Evolutionary conservation across 2,888 invertebrate genomes (phyloP).

Genomic region (Diarsia dahlii): DNA sequence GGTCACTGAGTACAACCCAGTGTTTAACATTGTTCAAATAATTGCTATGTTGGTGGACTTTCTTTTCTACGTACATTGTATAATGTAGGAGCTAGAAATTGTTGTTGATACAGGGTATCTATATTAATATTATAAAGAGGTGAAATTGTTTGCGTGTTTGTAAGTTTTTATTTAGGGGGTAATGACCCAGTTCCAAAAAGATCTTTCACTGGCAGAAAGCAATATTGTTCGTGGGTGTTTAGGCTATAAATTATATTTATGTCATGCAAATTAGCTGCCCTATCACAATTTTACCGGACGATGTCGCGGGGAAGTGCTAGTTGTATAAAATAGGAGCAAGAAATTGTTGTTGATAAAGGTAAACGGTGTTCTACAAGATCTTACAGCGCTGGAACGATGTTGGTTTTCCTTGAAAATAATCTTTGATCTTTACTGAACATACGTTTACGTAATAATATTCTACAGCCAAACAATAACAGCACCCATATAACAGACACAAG

Average conservation of each 20-base stretch:
- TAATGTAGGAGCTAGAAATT: constrained; percentile 42
- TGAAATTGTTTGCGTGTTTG: no score
- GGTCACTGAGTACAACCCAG: constrained; percentile 73
- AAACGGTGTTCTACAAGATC: constrained; percentile 33
- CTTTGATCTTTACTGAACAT: constrained; percentile 35
- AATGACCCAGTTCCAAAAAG: no score
- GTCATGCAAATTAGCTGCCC: no score
- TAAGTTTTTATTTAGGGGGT: no score
- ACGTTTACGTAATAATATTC: constrained; percentile 21
- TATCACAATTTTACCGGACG: no score
- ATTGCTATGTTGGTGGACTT: constrained; percentile 48
- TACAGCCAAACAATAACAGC: constrained; percentile 32
- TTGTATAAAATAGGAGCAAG: constrained; percentile 28
- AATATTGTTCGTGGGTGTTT: no score
- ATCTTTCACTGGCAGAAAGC: no score
- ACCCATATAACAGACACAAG: not conserved
- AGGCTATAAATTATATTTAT: no score
- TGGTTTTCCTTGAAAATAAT: constrained; percentile 43
- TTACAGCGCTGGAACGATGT: constrained; percentile 9
- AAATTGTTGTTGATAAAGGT: constrained; percentile 44
- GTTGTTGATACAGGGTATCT: no score
- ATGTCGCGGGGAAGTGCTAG: no score
- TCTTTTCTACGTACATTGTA: constrained; percentile 46
- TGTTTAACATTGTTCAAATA: constrained; percentile 70
- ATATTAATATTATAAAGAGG: no score